These are phyloP conservation scores for Azorinus chamasolen DNA, from an alignment of 2,888 invertebrate species.

Conservation along the genomic window DNA sequence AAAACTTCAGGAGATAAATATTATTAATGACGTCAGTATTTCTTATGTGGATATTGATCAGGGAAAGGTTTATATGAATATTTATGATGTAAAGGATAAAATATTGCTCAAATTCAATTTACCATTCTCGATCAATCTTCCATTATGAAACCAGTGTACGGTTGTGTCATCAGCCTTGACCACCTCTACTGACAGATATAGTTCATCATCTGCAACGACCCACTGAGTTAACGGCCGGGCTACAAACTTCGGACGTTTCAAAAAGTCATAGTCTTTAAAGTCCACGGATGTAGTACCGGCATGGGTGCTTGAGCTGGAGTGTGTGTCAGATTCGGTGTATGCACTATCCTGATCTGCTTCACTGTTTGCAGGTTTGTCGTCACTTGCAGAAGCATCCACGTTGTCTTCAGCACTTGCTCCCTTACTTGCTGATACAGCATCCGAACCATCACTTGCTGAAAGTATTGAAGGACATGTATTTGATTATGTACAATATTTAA, in stretches of 20 bases:
- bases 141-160: slow-evolving; percentile 52
- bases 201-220: slow-evolving; percentile 16
- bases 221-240: slow-evolving; percentile 40
- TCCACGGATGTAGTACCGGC: background rate
- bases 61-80: too few relatives aligned
- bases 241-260: slow-evolving; percentile 40
- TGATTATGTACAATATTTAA: too few relatives aligned
- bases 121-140: slow-evolving; percentile 23
- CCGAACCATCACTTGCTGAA: too few relatives aligned
- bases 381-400: too few relatives aligned
- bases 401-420: too few relatives aligned
- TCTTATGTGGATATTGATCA: too few relatives aligned
- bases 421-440: too few relatives aligned
- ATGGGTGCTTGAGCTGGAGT: background rate
- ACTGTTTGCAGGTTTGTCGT: background rate
- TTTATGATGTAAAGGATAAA: too few relatives aligned
- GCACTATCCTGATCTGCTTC: background rate
- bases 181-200: slow-evolving; percentile 42
- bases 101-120: background rate
- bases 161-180: slow-evolving; percentile 25
- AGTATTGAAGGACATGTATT: too few relatives aligned
- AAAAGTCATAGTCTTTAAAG: slow-evolving; percentile 16
- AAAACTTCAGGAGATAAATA: too few relatives aligned
- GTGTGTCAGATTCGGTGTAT: too few relatives aligned
- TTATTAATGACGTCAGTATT: too few relatives aligned